Percentiles rank a stretch among this genome's conserved stretches.
These are phyloP conservation scores for Odiellus spinosus DNA, from an alignment of 2,888 invertebrate species.

Conservation along the genomic window DNA sequence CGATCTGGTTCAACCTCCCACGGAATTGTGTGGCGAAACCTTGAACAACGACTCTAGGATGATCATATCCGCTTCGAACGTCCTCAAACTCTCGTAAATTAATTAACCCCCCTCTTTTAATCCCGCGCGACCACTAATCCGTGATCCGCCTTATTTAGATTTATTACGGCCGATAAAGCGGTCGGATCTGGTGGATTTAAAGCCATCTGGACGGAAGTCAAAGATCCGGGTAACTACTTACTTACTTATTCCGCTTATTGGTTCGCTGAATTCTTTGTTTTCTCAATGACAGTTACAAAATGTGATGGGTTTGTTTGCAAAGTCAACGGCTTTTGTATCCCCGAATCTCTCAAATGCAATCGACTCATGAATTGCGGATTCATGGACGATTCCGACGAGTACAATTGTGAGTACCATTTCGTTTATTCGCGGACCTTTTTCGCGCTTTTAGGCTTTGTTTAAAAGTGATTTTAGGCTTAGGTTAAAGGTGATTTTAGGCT, in stretches of 20 bases:
- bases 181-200: conserved; percentile 86
- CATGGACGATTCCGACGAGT: conserved; percentile 54
- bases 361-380: conserved; percentile 68
- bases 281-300: background rate
- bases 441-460: too few relatives aligned
- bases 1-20: conserved; percentile 58
- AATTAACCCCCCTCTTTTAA: background rate
- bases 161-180: conserved; percentile 85
- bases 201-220: conserved; percentile 86
- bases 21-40: conserved; percentile 79
- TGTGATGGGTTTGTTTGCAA: conserved; percentile 55
- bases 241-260: background rate
- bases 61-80: conserved; percentile 18
- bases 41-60: conserved; percentile 32
- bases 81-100: conserved; percentile 20
- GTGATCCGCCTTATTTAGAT: conserved; percentile 28
- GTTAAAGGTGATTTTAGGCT: too few relatives aligned
- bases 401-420: conserved; percentile 50
- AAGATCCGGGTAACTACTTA: conserved; percentile 29
- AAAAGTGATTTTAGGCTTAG: too few relatives aligned
- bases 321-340: conserved; percentile 59
- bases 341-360: conserved; percentile 57
- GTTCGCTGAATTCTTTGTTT: background rate
- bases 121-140: background rate
- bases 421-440: too few relatives aligned